Conservation (phyloP, 1,140 invertebrate genomes). For the Rhagoletis zephyria region DNA sequence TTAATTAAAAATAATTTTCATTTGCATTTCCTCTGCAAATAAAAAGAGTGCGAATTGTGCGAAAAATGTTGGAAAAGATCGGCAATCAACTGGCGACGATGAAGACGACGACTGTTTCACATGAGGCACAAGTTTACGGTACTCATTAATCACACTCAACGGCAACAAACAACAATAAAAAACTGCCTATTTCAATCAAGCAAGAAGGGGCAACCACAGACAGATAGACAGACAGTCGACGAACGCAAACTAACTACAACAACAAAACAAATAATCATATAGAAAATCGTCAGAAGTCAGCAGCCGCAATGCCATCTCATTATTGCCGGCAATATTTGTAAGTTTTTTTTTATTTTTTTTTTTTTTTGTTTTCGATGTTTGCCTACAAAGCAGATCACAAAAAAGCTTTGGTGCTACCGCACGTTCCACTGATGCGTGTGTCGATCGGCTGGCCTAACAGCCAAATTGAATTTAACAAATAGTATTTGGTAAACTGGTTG, state of each 20-base stretch:
- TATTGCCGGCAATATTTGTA: neutral
- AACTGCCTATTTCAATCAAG: neutral
- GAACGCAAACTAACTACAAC: neutral
- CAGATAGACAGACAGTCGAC: neutral
- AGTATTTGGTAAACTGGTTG: constrained; percentile 31
- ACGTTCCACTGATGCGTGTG: neutral
- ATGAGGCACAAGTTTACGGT: constrained; percentile 37
- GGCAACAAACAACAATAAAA: constrained; percentile 15
- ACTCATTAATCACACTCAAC: constrained; percentile 26
- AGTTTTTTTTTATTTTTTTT: neutral
- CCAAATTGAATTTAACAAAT: constrained; percentile 28
- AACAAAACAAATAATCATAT: neutral
- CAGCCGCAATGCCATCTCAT: constrained; percentile 24
- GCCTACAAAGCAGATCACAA: neutral
- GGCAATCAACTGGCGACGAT: neutral
- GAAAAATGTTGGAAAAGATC: constrained; percentile 43
- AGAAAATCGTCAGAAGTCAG: neutral
- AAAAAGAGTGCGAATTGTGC: constrained; percentile 24
- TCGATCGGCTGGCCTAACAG: constrained; percentile 4
- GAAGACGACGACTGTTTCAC: neutral
- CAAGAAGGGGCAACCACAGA: neutral
- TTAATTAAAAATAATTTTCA: neutral
- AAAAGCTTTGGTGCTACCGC: neutral
- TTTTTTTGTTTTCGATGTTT: neutral
- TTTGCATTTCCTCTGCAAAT: neutral